A percentile compares a stretch with the other conserved stretches of the same genome.
Conservation (phyloP, 23 tunicate species). For the Aplidium turbinatum region DNA sequence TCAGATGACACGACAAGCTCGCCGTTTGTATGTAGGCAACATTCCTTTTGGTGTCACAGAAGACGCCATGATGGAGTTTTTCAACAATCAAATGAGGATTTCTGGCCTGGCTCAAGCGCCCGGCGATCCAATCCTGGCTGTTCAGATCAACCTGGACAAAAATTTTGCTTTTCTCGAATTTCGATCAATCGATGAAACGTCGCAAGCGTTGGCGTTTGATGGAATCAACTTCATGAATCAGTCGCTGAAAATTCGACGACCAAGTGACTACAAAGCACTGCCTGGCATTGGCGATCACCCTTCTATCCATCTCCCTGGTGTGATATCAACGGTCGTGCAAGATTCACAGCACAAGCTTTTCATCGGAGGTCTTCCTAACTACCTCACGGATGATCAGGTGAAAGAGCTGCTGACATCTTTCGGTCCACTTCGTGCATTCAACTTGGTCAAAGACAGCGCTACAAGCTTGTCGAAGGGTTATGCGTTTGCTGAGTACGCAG, state of each 20-base stretch:
- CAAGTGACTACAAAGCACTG: constrained; percentile 95
- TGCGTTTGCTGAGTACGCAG: constrained; percentile 95
- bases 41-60: constrained; percentile 97
- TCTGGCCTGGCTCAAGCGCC: constrained; percentile 94
- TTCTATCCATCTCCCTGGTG: constrained; percentile 65
- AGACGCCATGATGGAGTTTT: constrained; percentile 99
- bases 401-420: constrained; percentile 90
- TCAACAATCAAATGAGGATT: constrained; percentile 88
- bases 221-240: constrained; percentile 98
- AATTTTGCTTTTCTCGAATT: constrained; percentile 98
- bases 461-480: constrained; percentile 91
- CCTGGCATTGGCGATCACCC: constrained; percentile 77
- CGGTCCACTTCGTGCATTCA: constrained; percentile 93
- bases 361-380: constrained; percentile 89
- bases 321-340: constrained; percentile 72
- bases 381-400: constrained; percentile 91
- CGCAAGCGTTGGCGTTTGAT: constrained; percentile 93
- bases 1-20: constrained; percentile 92
- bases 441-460: constrained; percentile 94
- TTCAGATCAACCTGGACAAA: constrained; percentile 94
- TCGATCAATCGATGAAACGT: constrained; percentile 95
- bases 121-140: constrained; percentile 96
- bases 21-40: constrained; percentile 92
- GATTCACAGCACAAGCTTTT: constrained; percentile 93
- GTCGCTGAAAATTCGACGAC: constrained; percentile 84